phyloP scores from a whole-genome alignment of 2,888 invertebrate species.

The Drosophila cognata region DNA sequence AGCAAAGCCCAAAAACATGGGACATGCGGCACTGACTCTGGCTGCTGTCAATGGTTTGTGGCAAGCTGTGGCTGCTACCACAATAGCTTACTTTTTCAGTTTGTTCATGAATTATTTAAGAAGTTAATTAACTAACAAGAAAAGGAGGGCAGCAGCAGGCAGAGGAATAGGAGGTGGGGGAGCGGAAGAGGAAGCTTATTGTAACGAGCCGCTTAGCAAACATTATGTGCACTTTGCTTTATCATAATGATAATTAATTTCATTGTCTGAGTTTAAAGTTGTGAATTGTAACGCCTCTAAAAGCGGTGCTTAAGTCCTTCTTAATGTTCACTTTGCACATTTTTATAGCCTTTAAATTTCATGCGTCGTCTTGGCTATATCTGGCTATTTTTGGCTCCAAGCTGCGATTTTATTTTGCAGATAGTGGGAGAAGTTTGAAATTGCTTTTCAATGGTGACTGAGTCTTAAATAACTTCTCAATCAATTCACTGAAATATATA shows the following conservation, averaged over 20 bases:
- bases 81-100: conserved; percentile 41
- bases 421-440: conserved; percentile 33
- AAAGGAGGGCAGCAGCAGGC: neutral
- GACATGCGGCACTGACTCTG: neutral
- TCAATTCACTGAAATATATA: conserved; percentile 38
- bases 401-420: conserved; percentile 1
- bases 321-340: conserved; percentile 4
- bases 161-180: neutral
- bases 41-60: conserved; percentile 47
- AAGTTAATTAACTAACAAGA: conserved; percentile 58
- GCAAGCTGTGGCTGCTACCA: conserved; percentile 26
- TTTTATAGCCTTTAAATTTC: conserved; percentile 14
- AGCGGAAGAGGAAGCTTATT: conserved; percentile 2
- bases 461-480: conserved; percentile 43
- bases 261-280: conserved; percentile 42
- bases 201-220: conserved; percentile 30
- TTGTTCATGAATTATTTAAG: conserved; percentile 63
- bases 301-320: conserved; percentile 4
- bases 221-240: conserved; percentile 45
- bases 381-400: neutral
- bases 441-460: conserved; percentile 43
- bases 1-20: conserved; percentile 2
- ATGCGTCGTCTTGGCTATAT: neutral
- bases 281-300: conserved; percentile 25
- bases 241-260: conserved; percentile 52